A percentile compares a stretch with the other conserved stretches of the same genome.
Evolutionary conservation across 1,140 invertebrate genomes (phyloP).

Genomic region (Drosophila sucinea): DNA sequence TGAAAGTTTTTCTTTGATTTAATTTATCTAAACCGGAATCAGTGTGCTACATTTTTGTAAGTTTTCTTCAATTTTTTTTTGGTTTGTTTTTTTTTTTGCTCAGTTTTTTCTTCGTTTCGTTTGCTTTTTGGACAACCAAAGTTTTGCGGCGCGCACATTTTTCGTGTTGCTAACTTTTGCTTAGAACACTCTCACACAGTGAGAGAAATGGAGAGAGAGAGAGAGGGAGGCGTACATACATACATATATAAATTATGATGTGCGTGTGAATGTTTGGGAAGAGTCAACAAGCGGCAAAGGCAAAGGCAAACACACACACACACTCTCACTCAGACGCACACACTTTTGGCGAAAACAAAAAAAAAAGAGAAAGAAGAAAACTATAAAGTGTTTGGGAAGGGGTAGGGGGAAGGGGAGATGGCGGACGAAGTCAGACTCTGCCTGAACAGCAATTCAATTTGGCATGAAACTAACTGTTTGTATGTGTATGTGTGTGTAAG

Average conservation of each 20-base stretch:
- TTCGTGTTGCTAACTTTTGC: constrained; percentile 78
- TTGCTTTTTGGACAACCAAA: constrained; percentile 63
- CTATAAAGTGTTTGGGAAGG: constrained; percentile 63
- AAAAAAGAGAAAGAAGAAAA: constrained; percentile 37
- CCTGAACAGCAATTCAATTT: constrained; percentile 65
- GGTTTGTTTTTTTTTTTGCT: neutral
- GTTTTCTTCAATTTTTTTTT: neutral
- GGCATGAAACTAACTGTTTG: constrained; percentile 50
- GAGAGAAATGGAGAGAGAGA: constrained; percentile 22
- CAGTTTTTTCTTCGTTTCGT: constrained; percentile 34
- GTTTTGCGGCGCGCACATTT: constrained; percentile 71
- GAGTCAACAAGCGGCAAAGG: constrained; percentile 70
- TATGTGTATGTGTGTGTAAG: neutral
- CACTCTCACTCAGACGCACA: neutral
- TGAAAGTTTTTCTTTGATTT: constrained; percentile 1
- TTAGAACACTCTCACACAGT: constrained; percentile 51
- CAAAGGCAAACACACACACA: constrained; percentile 46
- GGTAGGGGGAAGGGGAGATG: constrained; percentile 33
- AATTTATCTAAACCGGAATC: constrained; percentile 2
- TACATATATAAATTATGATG: constrained; percentile 55
- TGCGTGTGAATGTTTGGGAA: constrained; percentile 42
- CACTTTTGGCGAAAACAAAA: constrained; percentile 40
- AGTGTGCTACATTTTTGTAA: constrained; percentile 6
- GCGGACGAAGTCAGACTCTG: constrained; percentile 30
- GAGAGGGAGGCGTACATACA: constrained; percentile 32